Conservation (phyloP, 2,888 invertebrate species). For the Nesidiocoris tenuis region DNA sequence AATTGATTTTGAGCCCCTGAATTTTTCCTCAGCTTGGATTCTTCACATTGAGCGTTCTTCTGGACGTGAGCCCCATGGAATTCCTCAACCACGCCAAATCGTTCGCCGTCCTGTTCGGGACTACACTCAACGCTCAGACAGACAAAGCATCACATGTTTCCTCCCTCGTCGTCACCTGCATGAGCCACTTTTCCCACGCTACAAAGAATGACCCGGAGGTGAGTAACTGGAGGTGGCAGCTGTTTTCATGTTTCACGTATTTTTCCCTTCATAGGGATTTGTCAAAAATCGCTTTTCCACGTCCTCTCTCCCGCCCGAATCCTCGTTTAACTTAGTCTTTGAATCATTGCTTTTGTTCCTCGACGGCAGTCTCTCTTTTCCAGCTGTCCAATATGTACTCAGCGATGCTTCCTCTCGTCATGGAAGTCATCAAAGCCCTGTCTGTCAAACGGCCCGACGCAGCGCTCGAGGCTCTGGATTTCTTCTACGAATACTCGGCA, state of each 20-base stretch:
- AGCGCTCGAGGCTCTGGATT: slow-evolving; percentile 64
- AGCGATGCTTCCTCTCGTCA: slow-evolving; percentile 63
- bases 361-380: too few relatives aligned
- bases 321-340: too few relatives aligned
- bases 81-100: slow-evolving; percentile 66
- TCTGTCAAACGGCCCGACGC: slow-evolving; percentile 60
- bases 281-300: too few relatives aligned
- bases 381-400: slow-evolving; percentile 62
- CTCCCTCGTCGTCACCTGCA: slow-evolving; percentile 64
- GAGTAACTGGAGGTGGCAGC: background rate
- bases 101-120: slow-evolving; percentile 59
- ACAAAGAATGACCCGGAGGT: slow-evolving; percentile 62
- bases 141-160: slow-evolving; percentile 58
- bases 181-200: slow-evolving; percentile 66
- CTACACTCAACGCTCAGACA: slow-evolving; percentile 58
- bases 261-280: too few relatives aligned
- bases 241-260: too few relatives aligned
- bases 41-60: slow-evolving; percentile 67
- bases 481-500: slow-evolving; percentile 65
- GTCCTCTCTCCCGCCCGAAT: too few relatives aligned
- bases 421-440: slow-evolving; percentile 63
- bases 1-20: background rate
- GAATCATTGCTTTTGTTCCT: too few relatives aligned
- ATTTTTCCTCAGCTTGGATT: slow-evolving; percentile 61
- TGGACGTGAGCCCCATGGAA: slow-evolving; percentile 68